These are phyloP conservation scores for Polymixis flavicincta DNA, from an alignment of 2,888 invertebrate genomes.

Conservation along the genomic window DNA sequence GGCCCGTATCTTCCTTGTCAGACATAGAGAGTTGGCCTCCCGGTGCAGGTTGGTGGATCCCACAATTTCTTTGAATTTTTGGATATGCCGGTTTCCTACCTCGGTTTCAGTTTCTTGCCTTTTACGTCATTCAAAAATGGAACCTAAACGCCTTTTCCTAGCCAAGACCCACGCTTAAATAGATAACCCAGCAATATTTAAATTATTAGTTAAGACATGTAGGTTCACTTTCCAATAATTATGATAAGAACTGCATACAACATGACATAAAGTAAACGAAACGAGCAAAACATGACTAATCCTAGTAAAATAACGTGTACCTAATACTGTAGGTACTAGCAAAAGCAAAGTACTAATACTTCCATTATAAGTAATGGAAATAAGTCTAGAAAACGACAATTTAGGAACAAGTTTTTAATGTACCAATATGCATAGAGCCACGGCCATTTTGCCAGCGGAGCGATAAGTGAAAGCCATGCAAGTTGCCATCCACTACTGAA, in stretches of 20 bases:
- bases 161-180: not conserved
- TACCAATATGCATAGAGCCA: constrained; percentile 3
- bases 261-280: constrained; percentile 20
- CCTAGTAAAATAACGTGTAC: constrained; percentile 1
- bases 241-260: constrained; percentile 23
- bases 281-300: constrained; percentile 21
- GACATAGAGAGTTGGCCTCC: too few relatives aligned
- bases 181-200: constrained; percentile 7
- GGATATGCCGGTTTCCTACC: too few relatives aligned
- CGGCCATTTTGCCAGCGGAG: constrained; percentile 18
- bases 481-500: too few relatives aligned
- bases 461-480: not conserved
- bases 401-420: constrained; percentile 53
- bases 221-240: not conserved
- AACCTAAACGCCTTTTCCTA: not conserved
- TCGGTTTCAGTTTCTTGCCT: too few relatives aligned
- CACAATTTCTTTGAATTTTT: too few relatives aligned
- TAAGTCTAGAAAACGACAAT: constrained; percentile 44
- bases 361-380: constrained; percentile 44
- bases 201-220: constrained; percentile 13
- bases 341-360: constrained; percentile 23
- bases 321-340: constrained; percentile 4
- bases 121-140: not conserved
- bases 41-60: too few relatives aligned
- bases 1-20: too few relatives aligned